These are phyloP conservation scores for Pammene fasciana DNA, from an alignment of 2,888 invertebrate species.

Conservation along the genomic window DNA sequence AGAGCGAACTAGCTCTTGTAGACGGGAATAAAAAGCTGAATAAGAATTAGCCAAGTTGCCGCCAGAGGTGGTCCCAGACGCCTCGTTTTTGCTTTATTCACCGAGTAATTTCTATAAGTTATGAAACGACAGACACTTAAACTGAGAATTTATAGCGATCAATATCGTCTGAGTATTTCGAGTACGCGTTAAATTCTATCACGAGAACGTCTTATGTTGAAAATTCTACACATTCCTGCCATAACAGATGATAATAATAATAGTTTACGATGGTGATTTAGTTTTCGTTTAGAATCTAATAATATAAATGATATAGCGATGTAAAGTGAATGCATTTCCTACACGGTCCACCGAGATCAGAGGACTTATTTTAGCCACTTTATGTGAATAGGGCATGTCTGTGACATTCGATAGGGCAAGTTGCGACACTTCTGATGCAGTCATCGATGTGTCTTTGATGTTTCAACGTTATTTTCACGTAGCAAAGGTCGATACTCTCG, in stretches of 20 bases:
- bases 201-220: constrained; percentile 16
- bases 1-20: constrained; percentile 22
- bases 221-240: constrained; percentile 17
- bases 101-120: constrained; percentile 18
- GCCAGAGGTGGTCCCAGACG: constrained; percentile 33
- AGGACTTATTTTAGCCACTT: constrained; percentile 74
- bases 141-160: constrained; percentile 24
- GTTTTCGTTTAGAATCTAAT: constrained; percentile 55
- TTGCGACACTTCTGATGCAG: constrained; percentile 65
- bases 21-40: constrained; percentile 35
- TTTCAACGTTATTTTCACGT: constrained; percentile 49
- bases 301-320: constrained; percentile 54
- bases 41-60: constrained; percentile 36
- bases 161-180: constrained; percentile 35
- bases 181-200: constrained; percentile 23
- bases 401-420: constrained; percentile 70
- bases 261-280: constrained; percentile 28
- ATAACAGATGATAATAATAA: constrained; percentile 17
- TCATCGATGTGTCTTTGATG: constrained; percentile 46
- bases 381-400: constrained; percentile 65
- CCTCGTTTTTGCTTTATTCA: constrained; percentile 36
- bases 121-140: constrained; percentile 22
- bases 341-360: constrained; percentile 61
- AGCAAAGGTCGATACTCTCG: constrained; percentile 48
- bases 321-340: constrained; percentile 67